These are phyloP conservation scores for Scophthalmus maximus DNA, from an alignment of 2,113 vertebrate genomes.

Conservation along the genomic window DNA sequence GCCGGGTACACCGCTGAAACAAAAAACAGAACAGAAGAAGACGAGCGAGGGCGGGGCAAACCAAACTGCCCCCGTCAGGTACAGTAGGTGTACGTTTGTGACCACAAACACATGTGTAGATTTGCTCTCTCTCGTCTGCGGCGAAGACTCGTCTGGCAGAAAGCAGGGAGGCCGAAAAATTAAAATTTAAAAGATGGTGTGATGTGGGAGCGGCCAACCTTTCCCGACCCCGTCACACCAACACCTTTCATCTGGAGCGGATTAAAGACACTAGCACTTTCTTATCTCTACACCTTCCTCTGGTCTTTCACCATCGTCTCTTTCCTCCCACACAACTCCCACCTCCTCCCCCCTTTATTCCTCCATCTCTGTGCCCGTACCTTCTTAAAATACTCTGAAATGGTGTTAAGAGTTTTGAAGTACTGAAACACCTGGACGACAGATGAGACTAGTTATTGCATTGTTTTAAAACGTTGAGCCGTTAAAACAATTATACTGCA, in stretches of 20 bases:
- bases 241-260: constrained; percentile 60
- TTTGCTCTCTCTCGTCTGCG: constrained; percentile 36
- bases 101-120: background rate
- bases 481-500: constrained; percentile 42
- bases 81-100: background rate
- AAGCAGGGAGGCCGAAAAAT: background rate
- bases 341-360: constrained; percentile 18
- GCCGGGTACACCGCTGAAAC: constrained; percentile 21
- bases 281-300: constrained; percentile 65
- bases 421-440: background rate
- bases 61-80: background rate
- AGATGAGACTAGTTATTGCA: background rate
- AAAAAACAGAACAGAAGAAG: background rate
- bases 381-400: constrained; percentile 10
- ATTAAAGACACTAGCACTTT: constrained; percentile 68
- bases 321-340: constrained; percentile 49
- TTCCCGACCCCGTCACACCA: background rate
- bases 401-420: background rate
- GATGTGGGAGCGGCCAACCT: constrained; percentile 46
- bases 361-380: background rate
- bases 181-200: constrained; percentile 47
- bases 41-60: background rate
- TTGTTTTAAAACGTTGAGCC: constrained; percentile 21
- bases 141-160: constrained; percentile 15
- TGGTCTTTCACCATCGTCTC: no score